Percentiles rank a stretch among this genome's conserved stretches.
Conservation (phyloP, 1,140 invertebrate genomes). For the Pantala flavescens region DNA sequence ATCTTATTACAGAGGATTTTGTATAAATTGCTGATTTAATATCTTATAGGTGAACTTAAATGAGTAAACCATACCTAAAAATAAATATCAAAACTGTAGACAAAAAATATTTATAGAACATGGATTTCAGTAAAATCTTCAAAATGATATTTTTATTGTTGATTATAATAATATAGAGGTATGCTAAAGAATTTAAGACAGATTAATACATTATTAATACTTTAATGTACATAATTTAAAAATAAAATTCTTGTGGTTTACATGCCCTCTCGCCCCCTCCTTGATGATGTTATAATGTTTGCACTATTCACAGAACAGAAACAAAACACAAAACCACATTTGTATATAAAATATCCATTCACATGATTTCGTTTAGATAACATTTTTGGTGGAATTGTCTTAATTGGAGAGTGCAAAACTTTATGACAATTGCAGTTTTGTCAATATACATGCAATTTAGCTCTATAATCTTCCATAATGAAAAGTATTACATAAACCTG, state of each 20-base stretch:
- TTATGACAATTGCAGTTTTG: neutral
- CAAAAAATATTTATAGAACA: no score
- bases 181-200: neutral
- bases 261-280: neutral
- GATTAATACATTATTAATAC: neutral
- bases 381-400: neutral
- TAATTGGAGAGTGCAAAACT: neutral
- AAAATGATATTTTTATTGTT: no score
- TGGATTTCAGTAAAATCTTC: no score
- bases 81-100: no score
- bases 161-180: neutral
- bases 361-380: neutral
- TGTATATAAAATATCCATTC: conserved; percentile 8
- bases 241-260: conserved; percentile 10
- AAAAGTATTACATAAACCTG: conserved; percentile 3
- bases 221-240: conserved; percentile 11
- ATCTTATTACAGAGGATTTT: no score
- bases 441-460: neutral
- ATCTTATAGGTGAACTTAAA: no score
- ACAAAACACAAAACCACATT: conserved; percentile 10
- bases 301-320: conserved; percentile 9
- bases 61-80: no score
- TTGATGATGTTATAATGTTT: neutral
- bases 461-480: neutral
- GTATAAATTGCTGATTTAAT: no score